phyloP scores from a whole-genome alignment of 2,113 vertebrate species.

The Cercocebus atys region DNA sequence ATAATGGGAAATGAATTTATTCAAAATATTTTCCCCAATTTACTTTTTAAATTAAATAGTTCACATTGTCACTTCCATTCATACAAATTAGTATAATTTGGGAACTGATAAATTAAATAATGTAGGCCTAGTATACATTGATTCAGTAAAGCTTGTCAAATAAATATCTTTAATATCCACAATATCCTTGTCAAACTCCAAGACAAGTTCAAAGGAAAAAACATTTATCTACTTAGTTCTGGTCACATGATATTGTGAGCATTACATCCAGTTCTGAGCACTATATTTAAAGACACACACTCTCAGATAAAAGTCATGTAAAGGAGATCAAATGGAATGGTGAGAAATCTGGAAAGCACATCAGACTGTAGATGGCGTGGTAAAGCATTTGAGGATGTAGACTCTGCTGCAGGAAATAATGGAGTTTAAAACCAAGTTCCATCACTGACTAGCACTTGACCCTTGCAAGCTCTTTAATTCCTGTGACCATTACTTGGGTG shows the following conservation, averaged over 20 bases:
- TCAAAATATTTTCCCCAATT: neutral
- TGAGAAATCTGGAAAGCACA: neutral
- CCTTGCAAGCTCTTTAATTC: neutral
- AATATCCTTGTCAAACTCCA: neutral
- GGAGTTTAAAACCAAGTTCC: neutral
- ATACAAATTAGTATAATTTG: neutral
- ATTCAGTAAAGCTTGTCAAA: neutral
- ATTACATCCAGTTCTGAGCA: neutral
- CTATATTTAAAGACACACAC: neutral
- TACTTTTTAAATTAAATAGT: slow-evolving; percentile 14
- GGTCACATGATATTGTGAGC: neutral
- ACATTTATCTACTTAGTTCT: neutral
- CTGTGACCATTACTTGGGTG: too few relatives aligned
- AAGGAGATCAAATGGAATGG: neutral
- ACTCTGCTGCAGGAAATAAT: neutral
- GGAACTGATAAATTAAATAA: neutral
- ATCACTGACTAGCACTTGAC: neutral
- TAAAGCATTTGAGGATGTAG: neutral
- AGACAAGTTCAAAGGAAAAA: neutral
- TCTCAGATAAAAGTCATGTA: neutral
- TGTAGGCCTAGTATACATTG: neutral
- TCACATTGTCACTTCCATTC: neutral
- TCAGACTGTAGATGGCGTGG: neutral
- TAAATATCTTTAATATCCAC: neutral
- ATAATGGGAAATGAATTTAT: neutral